Evolutionary conservation across 1,140 invertebrate genomes (phyloP), one percentile per base, ranked within the genome.

Genomic region (Potamilus streckersoni): DNA sequence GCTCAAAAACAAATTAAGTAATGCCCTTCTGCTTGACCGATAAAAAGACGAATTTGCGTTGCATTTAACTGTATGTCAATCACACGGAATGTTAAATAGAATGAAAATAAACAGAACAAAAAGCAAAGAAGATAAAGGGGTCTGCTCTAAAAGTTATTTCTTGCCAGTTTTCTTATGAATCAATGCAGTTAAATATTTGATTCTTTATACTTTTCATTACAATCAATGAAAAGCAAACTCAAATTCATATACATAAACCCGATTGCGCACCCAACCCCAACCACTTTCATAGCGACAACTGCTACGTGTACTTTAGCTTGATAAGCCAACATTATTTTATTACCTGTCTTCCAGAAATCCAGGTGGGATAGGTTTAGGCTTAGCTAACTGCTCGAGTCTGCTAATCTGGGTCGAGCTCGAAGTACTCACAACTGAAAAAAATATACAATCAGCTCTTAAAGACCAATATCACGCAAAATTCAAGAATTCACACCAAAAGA

Each of bases 341-440:
- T 65, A 76, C 76, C 73, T 58, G 61, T 76, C 71, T 66, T 75
- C 61, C 49, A 76, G 58, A 69, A 76, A 79, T 23, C 65, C 77
- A 20, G 69, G 38, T 17, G 67, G 61, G 20, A 79, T 59, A 17
- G 59, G 68, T 67, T 79, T 79, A 56, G 76, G 66, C 57, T 58
- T 57, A 57, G 73, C 56, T 63, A 78, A 72, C 59, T 76, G 31
- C 31, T 73, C 65, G 16, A 78, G 68, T 20, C 72, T 58, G 16
- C 62, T 70, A 19, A 49, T 49, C 38, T 49, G 38, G 38, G 38
- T 49, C 38, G 38, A 49, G 38, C 38, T 49, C 38, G 38, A 49
- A 49, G 31, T n/a, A 65, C 20, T 31, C 27, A 71, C 11, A 60
- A 16, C 74, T 76, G 74, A 71, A 76, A 76, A 60, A 69, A 23